Conservation (phyloP, 2,797 vertebrate species). For the Heliangelus exortis region DNA sequence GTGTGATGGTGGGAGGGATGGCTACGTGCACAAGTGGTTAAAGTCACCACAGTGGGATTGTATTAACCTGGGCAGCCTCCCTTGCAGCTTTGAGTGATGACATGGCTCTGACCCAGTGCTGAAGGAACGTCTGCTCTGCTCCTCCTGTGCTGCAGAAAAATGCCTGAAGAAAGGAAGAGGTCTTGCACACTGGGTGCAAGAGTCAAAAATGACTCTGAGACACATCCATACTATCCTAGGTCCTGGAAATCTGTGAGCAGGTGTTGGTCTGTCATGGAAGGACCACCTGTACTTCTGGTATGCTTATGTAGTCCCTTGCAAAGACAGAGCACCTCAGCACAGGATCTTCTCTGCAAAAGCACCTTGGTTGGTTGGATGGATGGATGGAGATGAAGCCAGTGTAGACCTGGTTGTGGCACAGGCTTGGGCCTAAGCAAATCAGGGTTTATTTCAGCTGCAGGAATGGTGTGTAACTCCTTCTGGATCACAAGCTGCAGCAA, state of each 20-base stretch:
- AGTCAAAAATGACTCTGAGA: background rate
- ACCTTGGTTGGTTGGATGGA: background rate
- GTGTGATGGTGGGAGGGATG: background rate
- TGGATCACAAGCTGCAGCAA: background rate
- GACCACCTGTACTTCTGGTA: background rate
- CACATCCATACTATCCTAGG: background rate
- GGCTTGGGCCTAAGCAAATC: background rate
- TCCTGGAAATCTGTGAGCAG: fast-evolving
- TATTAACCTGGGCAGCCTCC: background rate
- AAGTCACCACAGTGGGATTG: background rate
- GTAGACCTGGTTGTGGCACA: background rate
- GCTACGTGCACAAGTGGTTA: background rate
- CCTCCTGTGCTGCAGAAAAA: background rate
- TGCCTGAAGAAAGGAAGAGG: background rate
- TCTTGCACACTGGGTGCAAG: background rate
- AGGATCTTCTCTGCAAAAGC: background rate
- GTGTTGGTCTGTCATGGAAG: background rate
- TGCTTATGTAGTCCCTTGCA: fast-evolving
- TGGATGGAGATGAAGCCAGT: background rate
- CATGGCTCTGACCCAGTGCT: background rate
- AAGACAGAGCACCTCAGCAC: background rate
- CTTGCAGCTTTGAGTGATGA: background rate
- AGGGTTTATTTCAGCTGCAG: background rate
- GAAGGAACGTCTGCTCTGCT: background rate
- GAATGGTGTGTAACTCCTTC: background rate